A percentile compares a stretch with the other conserved stretches of the same genome.
Evolutionary conservation across 2,113 vertebrate genomes (phyloP).

Genomic region (Thermophis baileyi): DNA sequence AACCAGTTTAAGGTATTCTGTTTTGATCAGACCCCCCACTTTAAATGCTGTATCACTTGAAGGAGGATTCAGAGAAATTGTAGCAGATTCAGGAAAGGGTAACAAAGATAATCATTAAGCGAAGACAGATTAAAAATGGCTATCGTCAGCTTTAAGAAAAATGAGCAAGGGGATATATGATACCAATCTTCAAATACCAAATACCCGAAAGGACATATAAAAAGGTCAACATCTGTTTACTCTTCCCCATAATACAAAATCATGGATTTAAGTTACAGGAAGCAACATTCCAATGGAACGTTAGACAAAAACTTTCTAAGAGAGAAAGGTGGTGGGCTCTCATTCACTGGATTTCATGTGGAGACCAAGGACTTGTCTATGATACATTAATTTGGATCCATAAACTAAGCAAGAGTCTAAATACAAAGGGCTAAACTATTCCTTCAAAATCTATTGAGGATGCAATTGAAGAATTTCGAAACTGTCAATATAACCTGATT

Average conservation of each 20-base stretch:
- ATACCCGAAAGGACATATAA: not conserved
- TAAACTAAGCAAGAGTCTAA: not conserved
- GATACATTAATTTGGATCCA: not conserved
- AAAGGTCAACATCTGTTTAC: not conserved
- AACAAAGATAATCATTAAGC: not conserved
- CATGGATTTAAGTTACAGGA: not conserved
- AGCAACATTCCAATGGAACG: not conserved
- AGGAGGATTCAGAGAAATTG: not conserved
- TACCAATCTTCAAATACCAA: not conserved
- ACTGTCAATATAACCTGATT: not conserved
- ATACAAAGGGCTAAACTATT: not conserved
- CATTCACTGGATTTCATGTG: not conserved
- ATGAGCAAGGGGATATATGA: not conserved
- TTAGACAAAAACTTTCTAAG: not conserved
- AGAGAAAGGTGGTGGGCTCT: not conserved
- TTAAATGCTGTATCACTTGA: not conserved
- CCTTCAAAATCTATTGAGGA: not conserved
- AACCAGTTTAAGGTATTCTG: not conserved
- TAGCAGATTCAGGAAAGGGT: not conserved
- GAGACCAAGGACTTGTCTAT: not conserved
- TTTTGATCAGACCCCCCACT: not conserved
- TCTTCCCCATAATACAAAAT: not conserved
- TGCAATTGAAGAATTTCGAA: not conserved
- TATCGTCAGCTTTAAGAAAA: not conserved
- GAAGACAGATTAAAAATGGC: not conserved